A percentile compares a stretch with the other conserved stretches of the same genome.
Evolutionary conservation across 2,888 invertebrate species (phyloP).

Genomic region (Pristionchus fissidentatus): DNA sequence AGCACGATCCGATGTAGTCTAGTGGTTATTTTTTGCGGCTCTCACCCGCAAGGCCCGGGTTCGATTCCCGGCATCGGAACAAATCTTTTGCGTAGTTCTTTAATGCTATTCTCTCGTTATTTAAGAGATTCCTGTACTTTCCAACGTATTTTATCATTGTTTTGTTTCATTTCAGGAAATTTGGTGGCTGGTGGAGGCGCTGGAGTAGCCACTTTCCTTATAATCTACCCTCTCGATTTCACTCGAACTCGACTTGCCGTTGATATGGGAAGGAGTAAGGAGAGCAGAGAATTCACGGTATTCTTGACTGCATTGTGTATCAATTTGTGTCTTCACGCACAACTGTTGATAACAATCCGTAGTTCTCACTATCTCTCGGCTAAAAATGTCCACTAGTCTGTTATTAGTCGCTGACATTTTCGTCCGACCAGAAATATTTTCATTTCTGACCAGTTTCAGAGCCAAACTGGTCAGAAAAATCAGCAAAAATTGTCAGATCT

Average conservation of each 20-base stretch:
- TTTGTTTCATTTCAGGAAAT: conserved; percentile 78
- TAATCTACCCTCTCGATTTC: conserved; percentile 94
- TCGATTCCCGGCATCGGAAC: no score
- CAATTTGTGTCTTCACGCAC: not conserved
- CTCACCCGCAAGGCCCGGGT: no score
- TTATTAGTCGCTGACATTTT: not conserved
- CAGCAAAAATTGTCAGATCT: not conserved
- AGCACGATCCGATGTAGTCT: not conserved
- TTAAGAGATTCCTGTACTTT: not conserved
- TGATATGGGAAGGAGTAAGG: conserved; percentile 87
- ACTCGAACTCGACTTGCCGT: conserved; percentile 90
- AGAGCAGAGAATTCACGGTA: conserved; percentile 47
- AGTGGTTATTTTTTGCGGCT: no score
- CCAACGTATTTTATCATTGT: no score
- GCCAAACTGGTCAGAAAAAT: no score
- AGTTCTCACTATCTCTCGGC: not conserved
- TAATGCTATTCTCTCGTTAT: no score
- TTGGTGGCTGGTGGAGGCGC: conserved; percentile 93
- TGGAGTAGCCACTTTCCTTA: conserved; percentile 91
- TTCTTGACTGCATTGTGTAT: no score
- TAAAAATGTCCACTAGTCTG: no score
- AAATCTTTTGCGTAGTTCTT: no score
- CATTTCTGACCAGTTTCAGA: no score
- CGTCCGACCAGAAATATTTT: no score
- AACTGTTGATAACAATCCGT: not conserved